These are phyloP conservation scores for Helicoverpa armigera DNA, from an alignment of 1,140 invertebrate genomes.

Conservation along the genomic window DNA sequence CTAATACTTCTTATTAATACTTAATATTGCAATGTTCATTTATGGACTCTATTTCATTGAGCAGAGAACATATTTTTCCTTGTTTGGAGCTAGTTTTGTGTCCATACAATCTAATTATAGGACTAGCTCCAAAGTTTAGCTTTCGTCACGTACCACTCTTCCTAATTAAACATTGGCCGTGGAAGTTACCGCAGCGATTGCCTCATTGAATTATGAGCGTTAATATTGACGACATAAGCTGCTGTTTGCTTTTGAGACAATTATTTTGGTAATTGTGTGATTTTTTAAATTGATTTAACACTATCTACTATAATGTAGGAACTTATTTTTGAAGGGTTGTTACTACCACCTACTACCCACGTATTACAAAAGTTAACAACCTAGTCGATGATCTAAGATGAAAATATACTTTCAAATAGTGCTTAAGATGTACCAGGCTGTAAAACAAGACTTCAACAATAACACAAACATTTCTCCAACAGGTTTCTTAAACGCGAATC, in stretches of 20 bases:
- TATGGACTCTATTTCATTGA: constrained; percentile 3
- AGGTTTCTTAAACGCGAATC: constrained; percentile 96
- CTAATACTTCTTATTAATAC: not conserved
- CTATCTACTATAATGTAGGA: too few species aligned
- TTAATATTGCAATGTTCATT: not conserved
- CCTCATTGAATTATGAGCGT: constrained; percentile 9
- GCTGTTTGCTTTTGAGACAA: not conserved
- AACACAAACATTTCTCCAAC: constrained; percentile 50
- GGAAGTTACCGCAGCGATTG: constrained; percentile 16
- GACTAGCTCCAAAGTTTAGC: constrained; percentile 27
- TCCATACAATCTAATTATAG: constrained; percentile 54
- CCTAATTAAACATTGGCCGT: constrained; percentile 55
- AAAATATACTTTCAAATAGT: not conserved
- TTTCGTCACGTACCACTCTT: constrained; percentile 53
- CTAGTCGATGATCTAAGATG: too few species aligned
- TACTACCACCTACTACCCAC: too few species aligned
- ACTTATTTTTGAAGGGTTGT: too few species aligned
- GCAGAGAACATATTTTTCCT: not conserved
- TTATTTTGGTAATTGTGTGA: too few species aligned
- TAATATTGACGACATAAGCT: not conserved
- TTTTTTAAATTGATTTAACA: too few species aligned
- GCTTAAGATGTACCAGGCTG: too few species aligned
- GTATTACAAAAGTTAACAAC: too few species aligned
- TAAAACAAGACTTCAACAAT: not conserved
- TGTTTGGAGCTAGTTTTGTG: constrained; percentile 25